Evolutionary conservation across 2,797 vertebrate genomes (phyloP), one percentile per base, ranked within the genome.

Genomic region (Oryzias sinensis): DNA sequence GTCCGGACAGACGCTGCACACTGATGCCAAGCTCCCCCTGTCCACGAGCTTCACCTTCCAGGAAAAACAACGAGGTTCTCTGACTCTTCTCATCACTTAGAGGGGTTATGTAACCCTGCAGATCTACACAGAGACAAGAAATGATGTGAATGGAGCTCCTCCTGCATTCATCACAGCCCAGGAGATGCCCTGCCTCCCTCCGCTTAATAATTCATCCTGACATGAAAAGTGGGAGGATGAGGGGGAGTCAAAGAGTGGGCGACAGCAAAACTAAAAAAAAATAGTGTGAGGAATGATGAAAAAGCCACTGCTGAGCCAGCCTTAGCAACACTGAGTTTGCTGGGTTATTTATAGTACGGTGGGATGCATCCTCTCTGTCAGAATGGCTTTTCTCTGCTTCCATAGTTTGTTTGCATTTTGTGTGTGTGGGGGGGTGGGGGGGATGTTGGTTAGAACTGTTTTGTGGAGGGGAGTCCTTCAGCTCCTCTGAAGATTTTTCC

Each of bases 251-350:
- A 54, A 49, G 49, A 43, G 50, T 52, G 59, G 54, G 57, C 56
- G 65, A 68, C 62, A 60, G 62, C 18, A 43, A 62, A 65, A 52
- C n/a, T n/a, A 67, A 68, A 51, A 47, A 14, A 44, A 62, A 65
- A 52, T 62, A 70, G 77, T 67, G 66, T 76, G 71, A 87, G 62
- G 66, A 83, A 53, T 62, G 83, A 88, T 79, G 82, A 86, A 81
- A 84, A 78, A 70, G 74, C 1, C 52, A 74, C 76, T 85, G 82
- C 87, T 87, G 84, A 87, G 81, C 80, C 73, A 89, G 90, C 91
- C 91, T 89, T 92, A 92, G 91, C 91, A 92, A 92, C 91, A 91
- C 87, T 82, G 77, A 90, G 77, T 88, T 83, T 81, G 80, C 77
- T 45, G 76, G 75, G 88, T 89, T 92, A 93, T 93, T 92, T 92